Percentiles rank a stretch among this genome's conserved stretches.
These are phyloP conservation scores for Prionchulus punctatus DNA, from an alignment of 2,888 invertebrate species.

Conservation along the genomic window DNA sequence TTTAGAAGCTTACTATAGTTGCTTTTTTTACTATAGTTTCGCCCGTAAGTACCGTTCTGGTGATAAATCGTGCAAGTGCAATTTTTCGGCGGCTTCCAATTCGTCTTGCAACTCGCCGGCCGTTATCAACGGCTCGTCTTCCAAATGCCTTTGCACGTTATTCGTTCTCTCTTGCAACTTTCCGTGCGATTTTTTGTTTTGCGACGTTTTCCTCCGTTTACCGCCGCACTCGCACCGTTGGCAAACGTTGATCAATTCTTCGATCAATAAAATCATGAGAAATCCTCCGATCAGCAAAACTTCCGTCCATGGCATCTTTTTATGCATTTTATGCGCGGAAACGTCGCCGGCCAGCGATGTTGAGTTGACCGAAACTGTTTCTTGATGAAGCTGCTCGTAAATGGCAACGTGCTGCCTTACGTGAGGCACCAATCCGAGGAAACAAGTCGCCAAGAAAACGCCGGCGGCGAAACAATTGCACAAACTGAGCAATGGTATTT, in stretches of 20 bases:
- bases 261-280: slow-evolving; percentile 22
- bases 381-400: neutral
- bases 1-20: too few relatives aligned
- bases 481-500: slow-evolving; percentile 10
- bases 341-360: neutral
- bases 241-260: slow-evolving; percentile 16
- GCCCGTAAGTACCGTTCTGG: too few relatives aligned
- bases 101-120: too few relatives aligned
- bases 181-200: too few relatives aligned
- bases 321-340: neutral
- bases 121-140: too few relatives aligned
- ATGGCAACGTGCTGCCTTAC: slow-evolving; percentile 22
- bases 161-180: too few relatives aligned
- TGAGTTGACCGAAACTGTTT: neutral
- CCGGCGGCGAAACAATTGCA: slow-evolving; percentile 42
- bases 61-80: too few relatives aligned
- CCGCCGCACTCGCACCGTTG: neutral
- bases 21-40: too few relatives aligned
- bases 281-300: slow-evolving; percentile 23
- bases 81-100: too few relatives aligned
- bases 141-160: too few relatives aligned
- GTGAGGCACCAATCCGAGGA: slow-evolving; percentile 43
- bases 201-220: too few relatives aligned
- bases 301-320: slow-evolving; percentile 16
- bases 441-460: slow-evolving; percentile 44